Evolutionary conservation across 2,113 vertebrate species (phyloP).

Genomic region (Gorsachius goisagi): DNA sequence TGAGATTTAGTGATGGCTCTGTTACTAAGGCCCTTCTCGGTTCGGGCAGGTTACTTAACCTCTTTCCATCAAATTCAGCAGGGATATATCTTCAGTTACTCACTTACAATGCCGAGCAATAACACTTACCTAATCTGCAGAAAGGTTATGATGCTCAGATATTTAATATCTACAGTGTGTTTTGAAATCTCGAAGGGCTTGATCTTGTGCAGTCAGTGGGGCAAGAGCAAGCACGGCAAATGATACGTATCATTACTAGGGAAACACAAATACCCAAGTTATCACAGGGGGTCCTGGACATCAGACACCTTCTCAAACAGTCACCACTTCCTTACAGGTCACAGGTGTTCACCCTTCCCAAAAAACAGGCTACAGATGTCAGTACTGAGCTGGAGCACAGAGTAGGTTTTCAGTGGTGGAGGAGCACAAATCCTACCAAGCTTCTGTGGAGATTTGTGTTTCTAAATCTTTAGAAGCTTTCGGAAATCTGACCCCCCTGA

Average conservation of each 20-base stretch:
- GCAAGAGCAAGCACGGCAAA: constrained; percentile 8
- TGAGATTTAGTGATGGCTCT: neutral
- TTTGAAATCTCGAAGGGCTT: constrained; percentile 42
- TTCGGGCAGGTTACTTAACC: neutral
- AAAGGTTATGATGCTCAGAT: constrained; percentile 11
- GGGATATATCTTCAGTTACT: neutral
- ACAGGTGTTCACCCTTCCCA: neutral
- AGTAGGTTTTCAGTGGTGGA: neutral
- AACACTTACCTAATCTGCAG: constrained; percentile 22
- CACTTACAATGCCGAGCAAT: neutral
- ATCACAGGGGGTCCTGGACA: neutral
- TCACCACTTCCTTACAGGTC: neutral
- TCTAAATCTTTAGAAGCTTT: neutral
- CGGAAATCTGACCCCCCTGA: neutral
- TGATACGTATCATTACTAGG: neutral
- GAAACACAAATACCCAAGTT: neutral
- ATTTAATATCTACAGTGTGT: constrained; percentile 29
- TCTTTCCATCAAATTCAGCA: neutral
- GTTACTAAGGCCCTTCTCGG: neutral
- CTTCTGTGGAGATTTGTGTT: neutral
- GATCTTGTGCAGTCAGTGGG: neutral
- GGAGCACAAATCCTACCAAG: neutral
- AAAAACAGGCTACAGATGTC: neutral
- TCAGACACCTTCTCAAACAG: neutral
- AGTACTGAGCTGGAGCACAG: neutral